Evolutionary conservation across 2,888 invertebrate species (phyloP), one percentile per base, ranked within the genome.

Genomic region (Beris morrisii): DNA sequence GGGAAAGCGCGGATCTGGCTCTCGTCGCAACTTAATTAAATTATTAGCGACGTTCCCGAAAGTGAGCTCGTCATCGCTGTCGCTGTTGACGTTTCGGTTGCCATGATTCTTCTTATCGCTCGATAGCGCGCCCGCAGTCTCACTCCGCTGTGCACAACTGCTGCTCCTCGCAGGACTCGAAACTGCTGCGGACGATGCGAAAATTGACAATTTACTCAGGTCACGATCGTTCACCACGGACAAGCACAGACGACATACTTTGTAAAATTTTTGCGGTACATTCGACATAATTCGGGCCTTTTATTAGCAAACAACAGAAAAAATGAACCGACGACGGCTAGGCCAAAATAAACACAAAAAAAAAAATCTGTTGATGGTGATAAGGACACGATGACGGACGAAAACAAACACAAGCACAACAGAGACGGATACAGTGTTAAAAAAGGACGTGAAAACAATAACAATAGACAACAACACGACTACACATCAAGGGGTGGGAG

Each of bases 201-300:
- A 80, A 69, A 81, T 78, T 73, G 76, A 77, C 70, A 80, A 75
- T 87, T 86, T 87, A 86, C 82, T 86, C 84, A 84, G 86, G 86
- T 89, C 89, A 85, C 87, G 84, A 83, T 87, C 86, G 84, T 84
- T 85, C 81, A 86, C 86, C 83, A 86, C 84, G 84, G 91, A 91
- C 88, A 93, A 89, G 88, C 92, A 93, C 87, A 93, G 89, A 85
- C 92, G 91, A 90, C 92, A 92, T 86, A 93, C 89, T 88, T 91
- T 91, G 87, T 91, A 91, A 86, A 91, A 92, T 88, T 92, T 92
- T 86, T 89, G 88, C 87, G 92, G 92, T 88, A 92, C 89, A 87
- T 88, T 88, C 88, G 89, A 91, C 92, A 92, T 92, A 88, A 88
- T 90, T 89, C 68, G 69, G 71, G 46, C n/a, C 28, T 46, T 11